phyloP scores from a whole-genome alignment of 2,888 invertebrate genomes.

The Ganaspis brasiliensis region DNA sequence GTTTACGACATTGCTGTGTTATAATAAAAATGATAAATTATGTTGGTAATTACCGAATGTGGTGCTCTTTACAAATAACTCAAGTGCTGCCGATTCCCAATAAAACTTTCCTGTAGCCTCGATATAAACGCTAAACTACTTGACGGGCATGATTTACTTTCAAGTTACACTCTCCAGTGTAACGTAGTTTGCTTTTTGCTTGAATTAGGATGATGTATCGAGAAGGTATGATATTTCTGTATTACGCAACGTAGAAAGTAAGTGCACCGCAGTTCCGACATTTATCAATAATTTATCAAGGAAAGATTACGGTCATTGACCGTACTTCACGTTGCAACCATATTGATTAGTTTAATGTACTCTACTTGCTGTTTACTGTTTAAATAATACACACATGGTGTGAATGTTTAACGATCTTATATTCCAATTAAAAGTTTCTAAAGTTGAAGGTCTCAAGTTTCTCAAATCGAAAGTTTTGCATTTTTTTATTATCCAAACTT shows the following conservation, averaged over 20 bases:
- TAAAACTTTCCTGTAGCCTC: slow-evolving; percentile 32
- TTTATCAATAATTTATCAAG: slow-evolving; percentile 50
- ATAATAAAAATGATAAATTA: slow-evolving; percentile 52
- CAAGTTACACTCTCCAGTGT: slow-evolving; percentile 32
- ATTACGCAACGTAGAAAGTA: slow-evolving; percentile 46
- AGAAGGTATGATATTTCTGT: slow-evolving; percentile 36
- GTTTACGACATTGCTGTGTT: slow-evolving; percentile 61
- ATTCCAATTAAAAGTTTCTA: background rate
- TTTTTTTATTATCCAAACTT: too few relatives aligned
- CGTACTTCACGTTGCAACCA: slow-evolving; percentile 13
- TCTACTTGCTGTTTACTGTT: background rate
- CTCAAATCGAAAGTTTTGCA: too few relatives aligned
- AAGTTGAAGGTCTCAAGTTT: too few relatives aligned
- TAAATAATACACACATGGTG: background rate
- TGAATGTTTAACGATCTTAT: background rate
- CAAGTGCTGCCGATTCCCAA: slow-evolving; percentile 31
- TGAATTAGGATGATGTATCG: slow-evolving; percentile 52
- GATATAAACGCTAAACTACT: slow-evolving; percentile 28
- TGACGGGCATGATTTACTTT: slow-evolving; percentile 38
- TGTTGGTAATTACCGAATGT: slow-evolving; percentile 7
- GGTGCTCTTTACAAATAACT: slow-evolving; percentile 30
- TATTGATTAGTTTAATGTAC: slow-evolving; percentile 19
- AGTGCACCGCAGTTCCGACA: slow-evolving; percentile 14
- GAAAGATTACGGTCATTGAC: slow-evolving; percentile 43
- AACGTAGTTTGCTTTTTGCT: slow-evolving; percentile 44